A percentile compares a stretch with the other conserved stretches of the same genome.
Evolutionary conservation across 2,888 invertebrate species (phyloP).

Genomic region (Cremastobaeus sp.): DNA sequence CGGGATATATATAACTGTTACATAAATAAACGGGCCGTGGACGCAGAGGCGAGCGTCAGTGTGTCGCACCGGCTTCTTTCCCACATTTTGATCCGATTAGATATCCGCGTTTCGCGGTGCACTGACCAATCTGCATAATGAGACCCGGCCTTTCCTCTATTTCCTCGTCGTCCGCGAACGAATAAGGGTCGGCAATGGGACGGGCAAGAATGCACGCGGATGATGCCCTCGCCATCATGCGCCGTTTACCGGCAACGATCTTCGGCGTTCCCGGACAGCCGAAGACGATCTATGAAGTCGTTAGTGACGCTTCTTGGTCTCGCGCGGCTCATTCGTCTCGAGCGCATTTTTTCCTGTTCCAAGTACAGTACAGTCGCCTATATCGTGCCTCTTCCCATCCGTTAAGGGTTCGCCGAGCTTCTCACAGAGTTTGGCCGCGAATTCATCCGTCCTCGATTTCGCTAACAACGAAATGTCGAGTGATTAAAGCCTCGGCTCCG

Average conservation of each 20-base stretch:
- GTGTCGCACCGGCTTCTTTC: constrained; percentile 62
- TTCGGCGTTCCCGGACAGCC: constrained; percentile 53
- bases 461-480: too few relatives aligned
- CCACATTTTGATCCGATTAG: constrained; percentile 69
- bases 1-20: constrained; percentile 53
- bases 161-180: constrained; percentile 57
- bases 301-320: constrained; percentile 71
- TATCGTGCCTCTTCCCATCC: constrained; percentile 33
- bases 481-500: constrained; percentile 12
- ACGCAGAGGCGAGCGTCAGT: constrained; percentile 35
- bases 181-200: constrained; percentile 59
- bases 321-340: constrained; percentile 56
- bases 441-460: constrained; percentile 25
- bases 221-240: constrained; percentile 50
- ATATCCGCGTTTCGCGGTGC: constrained; percentile 64
- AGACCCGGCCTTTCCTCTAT: constrained; percentile 61
- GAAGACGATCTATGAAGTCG: constrained; percentile 72
- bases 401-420: constrained; percentile 24
- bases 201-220: constrained; percentile 48
- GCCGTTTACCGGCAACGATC: constrained; percentile 45
- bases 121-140: constrained; percentile 65
- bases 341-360: constrained; percentile 31
- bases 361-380: constrained; percentile 23
- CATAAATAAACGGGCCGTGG: constrained; percentile 36
- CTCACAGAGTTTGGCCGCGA: constrained; percentile 14